Conservation (phyloP, 2,888 invertebrate species). For the Stenchaetothrips biformis region DNA sequence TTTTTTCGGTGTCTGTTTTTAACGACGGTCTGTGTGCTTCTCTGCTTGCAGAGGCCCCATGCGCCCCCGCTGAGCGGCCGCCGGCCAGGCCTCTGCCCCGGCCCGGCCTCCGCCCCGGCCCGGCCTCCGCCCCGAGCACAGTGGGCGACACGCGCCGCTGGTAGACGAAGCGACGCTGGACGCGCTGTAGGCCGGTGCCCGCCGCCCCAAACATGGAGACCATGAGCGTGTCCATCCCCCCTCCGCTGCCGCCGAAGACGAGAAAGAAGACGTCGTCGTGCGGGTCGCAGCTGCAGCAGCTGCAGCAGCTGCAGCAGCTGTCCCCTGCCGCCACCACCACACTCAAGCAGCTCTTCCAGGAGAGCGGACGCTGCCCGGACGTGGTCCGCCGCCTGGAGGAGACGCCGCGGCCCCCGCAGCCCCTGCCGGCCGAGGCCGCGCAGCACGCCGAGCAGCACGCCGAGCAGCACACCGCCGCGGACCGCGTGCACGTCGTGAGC, state of each 20-base stretch:
- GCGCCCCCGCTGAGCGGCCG: too few relatives aligned
- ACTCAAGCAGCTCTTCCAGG: constrained; percentile 43
- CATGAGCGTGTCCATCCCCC: constrained; percentile 45
- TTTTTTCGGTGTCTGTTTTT: too few relatives aligned
- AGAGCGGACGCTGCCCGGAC: constrained; percentile 38
- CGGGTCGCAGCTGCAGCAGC: constrained; percentile 30
- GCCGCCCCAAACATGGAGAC: constrained; percentile 12
- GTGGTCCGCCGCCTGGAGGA: constrained; percentile 32
- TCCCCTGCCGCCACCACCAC: constrained; percentile 41
- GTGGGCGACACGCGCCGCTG: too few relatives aligned
- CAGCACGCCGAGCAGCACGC: not conserved
- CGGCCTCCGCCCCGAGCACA: too few relatives aligned
- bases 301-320: constrained; percentile 30
- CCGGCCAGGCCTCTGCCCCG: too few relatives aligned
- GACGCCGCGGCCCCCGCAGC: constrained; percentile 40
- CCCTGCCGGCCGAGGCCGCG: constrained; percentile 40
- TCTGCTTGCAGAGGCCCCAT: too few relatives aligned
- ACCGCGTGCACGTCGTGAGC: constrained; percentile 43
- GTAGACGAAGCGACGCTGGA: too few relatives aligned
- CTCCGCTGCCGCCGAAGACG: constrained; percentile 55
- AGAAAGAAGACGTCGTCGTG: constrained; percentile 42
- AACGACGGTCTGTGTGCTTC: too few relatives aligned
- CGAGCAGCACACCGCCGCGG: constrained; percentile 37
- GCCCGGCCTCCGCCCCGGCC: too few relatives aligned
- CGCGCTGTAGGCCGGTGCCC: not conserved